phyloP scores from a whole-genome alignment of 2,888 invertebrate species.

The Cephus spinipes region DNA sequence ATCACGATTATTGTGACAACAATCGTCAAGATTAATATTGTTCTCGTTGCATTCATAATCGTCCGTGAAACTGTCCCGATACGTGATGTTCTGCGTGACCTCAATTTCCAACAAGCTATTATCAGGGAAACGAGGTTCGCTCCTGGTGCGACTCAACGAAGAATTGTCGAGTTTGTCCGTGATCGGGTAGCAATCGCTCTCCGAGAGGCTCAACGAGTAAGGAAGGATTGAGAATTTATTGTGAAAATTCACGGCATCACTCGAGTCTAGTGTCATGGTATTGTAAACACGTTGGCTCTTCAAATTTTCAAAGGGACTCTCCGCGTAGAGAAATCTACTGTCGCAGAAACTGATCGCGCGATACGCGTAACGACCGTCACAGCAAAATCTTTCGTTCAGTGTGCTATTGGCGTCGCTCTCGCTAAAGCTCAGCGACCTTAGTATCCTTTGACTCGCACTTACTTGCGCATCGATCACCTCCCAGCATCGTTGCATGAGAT shows the following conservation, averaged over 20 bases:
- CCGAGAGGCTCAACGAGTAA: constrained; percentile 41
- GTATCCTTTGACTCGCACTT: constrained; percentile 65
- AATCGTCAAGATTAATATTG: constrained; percentile 33
- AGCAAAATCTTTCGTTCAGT: constrained; percentile 14
- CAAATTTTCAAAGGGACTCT: constrained; percentile 39
- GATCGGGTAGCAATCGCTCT: constrained; percentile 44
- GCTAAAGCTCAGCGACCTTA: constrained; percentile 35
- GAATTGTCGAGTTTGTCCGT: constrained; percentile 36
- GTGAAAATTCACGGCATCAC: constrained; percentile 32
- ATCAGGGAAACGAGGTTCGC: constrained; percentile 53
- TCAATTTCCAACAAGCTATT: constrained; percentile 54
- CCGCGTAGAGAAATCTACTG: constrained; percentile 25
- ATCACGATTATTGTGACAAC: constrained; percentile 35
- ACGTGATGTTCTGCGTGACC: constrained; percentile 57
- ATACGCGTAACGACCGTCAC: constrained; percentile 26
- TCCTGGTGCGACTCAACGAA: constrained; percentile 53
- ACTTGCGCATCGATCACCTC: constrained; percentile 98
- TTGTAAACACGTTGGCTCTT: constrained; percentile 41
- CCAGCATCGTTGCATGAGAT: constrained; percentile 96
- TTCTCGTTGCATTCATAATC: constrained; percentile 48
- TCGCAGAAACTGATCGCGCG: constrained; percentile 39
- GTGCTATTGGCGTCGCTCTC: constrained; percentile 18
- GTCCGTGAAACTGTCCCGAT: constrained; percentile 52
- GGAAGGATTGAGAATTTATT: constrained; percentile 34
- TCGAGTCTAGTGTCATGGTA: constrained; percentile 27